phyloP scores from a whole-genome alignment of 2,113 vertebrate species.

The Centropus unirufus region DNA sequence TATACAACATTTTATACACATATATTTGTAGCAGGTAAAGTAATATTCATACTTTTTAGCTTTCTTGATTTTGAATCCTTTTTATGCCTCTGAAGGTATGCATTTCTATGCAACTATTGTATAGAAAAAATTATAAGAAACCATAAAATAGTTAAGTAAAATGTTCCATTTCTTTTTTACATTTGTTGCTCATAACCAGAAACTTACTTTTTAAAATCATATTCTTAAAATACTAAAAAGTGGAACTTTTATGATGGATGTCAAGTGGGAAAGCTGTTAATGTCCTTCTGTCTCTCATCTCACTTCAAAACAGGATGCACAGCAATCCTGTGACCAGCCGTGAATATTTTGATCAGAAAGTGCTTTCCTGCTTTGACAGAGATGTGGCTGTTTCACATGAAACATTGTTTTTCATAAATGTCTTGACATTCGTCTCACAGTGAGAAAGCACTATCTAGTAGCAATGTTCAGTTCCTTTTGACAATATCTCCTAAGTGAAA shows the following conservation, averaged over 20 bases:
- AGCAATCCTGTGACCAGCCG: constrained; percentile 2
- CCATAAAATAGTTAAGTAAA: neutral
- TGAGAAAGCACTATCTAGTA: constrained; percentile 55
- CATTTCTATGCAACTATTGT: neutral
- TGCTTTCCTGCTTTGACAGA: constrained; percentile 60
- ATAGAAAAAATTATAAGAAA: neutral
- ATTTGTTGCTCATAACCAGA: neutral
- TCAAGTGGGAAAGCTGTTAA: neutral
- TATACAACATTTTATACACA: neutral
- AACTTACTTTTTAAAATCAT: neutral
- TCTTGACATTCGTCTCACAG: constrained; percentile 64
- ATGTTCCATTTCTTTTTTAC: neutral
- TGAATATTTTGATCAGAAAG: constrained; percentile 61
- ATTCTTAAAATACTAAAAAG: neutral
- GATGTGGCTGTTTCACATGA: constrained; percentile 38
- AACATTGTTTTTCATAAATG: constrained; percentile 71
- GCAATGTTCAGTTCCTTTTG: constrained; percentile 57
- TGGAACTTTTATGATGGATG: neutral
- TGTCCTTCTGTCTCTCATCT: constrained; percentile 3
- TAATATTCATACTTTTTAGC: neutral
- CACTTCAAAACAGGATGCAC: neutral
- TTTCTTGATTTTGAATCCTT: neutral
- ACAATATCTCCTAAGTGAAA: constrained; percentile 68
- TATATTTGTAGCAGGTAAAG: neutral
- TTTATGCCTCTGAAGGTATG: neutral